These are phyloP conservation scores for Onthophagus taurus DNA, from an alignment of 1,140 invertebrate species.

Conservation along the genomic window DNA sequence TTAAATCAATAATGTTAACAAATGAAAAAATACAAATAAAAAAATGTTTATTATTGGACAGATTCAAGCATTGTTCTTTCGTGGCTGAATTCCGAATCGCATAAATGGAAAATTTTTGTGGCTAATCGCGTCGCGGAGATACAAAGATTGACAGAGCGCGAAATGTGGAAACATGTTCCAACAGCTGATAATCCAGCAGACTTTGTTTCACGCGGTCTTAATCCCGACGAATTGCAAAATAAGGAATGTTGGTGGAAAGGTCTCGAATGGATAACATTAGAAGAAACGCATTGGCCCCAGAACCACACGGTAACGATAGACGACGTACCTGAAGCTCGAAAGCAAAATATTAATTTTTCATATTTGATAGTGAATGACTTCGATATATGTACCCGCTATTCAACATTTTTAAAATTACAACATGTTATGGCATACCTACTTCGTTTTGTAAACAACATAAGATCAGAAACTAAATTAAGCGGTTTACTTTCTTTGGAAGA, in stretches of 20 bases:
- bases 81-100: conserved; percentile 22
- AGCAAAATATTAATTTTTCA: background rate
- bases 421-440: background rate
- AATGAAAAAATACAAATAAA: background rate
- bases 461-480: no score
- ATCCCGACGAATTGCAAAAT: conserved; percentile 1
- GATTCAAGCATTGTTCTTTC: conserved; percentile 23
- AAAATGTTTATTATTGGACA: conserved; percentile 24
- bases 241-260: conserved; percentile 3
- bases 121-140: conserved; percentile 34
- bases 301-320: background rate
- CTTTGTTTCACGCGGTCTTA: conserved; percentile 3
- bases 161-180: conserved; percentile 24
- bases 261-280: background rate
- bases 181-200: conserved; percentile 8
- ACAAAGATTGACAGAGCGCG: conserved; percentile 14
- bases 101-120: conserved; percentile 33
- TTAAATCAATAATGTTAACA: conserved; percentile 12
- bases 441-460: conserved; percentile 2
- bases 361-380: background rate
- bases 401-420: background rate
- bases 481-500: no score
- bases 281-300: background rate
- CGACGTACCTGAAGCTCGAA: conserved; percentile 2
- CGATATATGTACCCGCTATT: conserved; percentile 1